Evolutionary conservation across 2,888 invertebrate genomes (phyloP), one percentile per base, ranked within the genome.

Genomic region (Cepaea hortensis): DNA sequence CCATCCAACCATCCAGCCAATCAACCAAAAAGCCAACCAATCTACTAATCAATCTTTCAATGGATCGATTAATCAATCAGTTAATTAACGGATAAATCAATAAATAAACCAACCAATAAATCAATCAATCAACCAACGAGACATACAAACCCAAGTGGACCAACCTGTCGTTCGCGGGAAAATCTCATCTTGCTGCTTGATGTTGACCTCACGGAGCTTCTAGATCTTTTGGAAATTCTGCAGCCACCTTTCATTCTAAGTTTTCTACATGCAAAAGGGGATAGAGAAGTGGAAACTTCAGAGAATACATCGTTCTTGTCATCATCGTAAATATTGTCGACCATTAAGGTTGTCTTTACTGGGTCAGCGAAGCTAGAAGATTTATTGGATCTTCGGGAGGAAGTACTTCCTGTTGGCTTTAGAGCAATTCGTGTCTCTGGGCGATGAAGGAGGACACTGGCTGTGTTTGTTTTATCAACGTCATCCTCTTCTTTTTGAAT

Each of bases 251-350:
- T 92, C 90, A 15, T 91, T 90, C 77, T 91, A 88, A 3, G 91
- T 89, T 85, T 91, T 91, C 86, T 92, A 91, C n/a, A 92, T 87
- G 88, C 92, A 46, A 91, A 91, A 9, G 92, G 91, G 46, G 91
- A 87, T 0, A 92, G 86, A 9, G 91, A 91, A 1, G 91, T 92
- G 20, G 91, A 90, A n/a, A 91, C 91, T 9, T 91, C 93, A 0
- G 91, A 91, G 91, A 92, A 91, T 13, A 92, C 70, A 3, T 91
- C 92, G 6, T 91, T 91, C 15, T 90, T 84, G n/a, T 91, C 89
- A 23, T 91, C 91, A 82, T 90, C 90, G 35, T 91, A 86, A 1
- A 92, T 92, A 79, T 91, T 91, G 15, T 80, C 80, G 7, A 15
- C 13, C 20, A 13, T 20, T 18, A 46, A 6, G 13, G 11, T 6